A percentile compares a stretch with the other conserved stretches of the same genome.
These are phyloP conservation scores for Aselliscus stoliczkanus DNA, from an alignment of 2,797 vertebrate genomes.

Conservation along the genomic window DNA sequence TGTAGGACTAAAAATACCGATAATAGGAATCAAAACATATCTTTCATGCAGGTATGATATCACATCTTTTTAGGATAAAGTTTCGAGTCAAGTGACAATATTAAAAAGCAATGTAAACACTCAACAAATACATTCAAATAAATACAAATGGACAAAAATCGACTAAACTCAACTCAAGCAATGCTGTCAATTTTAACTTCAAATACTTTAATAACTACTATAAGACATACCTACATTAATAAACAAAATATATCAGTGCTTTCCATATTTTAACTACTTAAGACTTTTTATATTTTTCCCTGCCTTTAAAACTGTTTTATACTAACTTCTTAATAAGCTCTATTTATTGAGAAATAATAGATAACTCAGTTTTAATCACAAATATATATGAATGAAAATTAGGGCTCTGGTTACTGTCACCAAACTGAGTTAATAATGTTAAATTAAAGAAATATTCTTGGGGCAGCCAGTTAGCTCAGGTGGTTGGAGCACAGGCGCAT, in stretches of 20 bases:
- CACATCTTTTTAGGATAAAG: not conserved
- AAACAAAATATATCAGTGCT: not conserved
- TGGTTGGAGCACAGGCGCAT: too few relatives aligned
- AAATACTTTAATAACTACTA: not conserved
- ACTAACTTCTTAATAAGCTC: not conserved
- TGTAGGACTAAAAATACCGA: not conserved
- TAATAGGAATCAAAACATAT: not conserved
- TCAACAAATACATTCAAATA: not conserved
- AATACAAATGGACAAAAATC: not conserved
- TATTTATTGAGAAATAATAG: not conserved
- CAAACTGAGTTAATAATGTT: not conserved
- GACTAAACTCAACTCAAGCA: not conserved
- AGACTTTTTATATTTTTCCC: not conserved
- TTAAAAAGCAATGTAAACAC: not conserved
- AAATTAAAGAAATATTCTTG: not conserved
- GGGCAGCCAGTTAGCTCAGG: too few relatives aligned
- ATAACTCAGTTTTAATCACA: not conserved
- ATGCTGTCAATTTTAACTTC: not conserved
- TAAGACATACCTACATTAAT: not conserved
- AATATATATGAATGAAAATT: not conserved
- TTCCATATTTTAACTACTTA: not conserved
- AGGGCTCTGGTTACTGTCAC: not conserved
- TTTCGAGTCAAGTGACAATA: not conserved
- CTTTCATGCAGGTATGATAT: not conserved
- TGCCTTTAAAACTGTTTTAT: not conserved